Evolutionary conservation across 2,888 invertebrate species (phyloP).

Genomic region (Pachliopta kotzebuea): DNA sequence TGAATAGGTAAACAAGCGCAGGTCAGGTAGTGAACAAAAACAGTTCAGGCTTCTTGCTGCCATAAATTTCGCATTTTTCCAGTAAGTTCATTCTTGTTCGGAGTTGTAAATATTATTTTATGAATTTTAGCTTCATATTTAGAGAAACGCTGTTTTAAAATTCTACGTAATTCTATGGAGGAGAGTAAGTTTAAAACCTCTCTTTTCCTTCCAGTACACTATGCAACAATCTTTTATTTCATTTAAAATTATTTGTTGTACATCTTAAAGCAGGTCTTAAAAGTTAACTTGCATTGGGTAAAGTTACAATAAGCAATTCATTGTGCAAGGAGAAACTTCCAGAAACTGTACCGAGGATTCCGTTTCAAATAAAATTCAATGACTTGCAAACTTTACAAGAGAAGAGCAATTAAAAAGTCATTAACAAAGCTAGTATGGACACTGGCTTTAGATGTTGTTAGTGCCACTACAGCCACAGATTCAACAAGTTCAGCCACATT

Average conservation of each 20-base stretch:
- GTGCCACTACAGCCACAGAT: constrained; percentile 14
- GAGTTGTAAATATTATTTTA: background rate
- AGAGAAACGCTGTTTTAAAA: too few relatives aligned
- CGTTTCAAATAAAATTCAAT: constrained; percentile 30
- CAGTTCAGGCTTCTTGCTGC: background rate
- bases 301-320: background rate
- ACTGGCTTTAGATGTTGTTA: constrained; percentile 36
- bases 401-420: constrained; percentile 69
- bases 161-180: too few relatives aligned
- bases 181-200: too few relatives aligned
- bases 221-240: background rate
- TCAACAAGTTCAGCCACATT: constrained; percentile 19
- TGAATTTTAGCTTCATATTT: background rate
- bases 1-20: background rate
- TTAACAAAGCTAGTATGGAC: constrained; percentile 55
- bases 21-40: background rate
- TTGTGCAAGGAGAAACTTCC: constrained; percentile 11
- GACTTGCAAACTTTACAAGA: constrained; percentile 42
- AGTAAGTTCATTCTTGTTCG: too few relatives aligned
- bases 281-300: background rate
- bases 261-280: background rate
- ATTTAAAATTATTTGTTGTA: background rate
- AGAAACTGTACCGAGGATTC: constrained; percentile 6
- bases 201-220: background rate
- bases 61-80: background rate